These are phyloP conservation scores for Nycticebus coucang DNA, from an alignment of 2,113 vertebrate genomes.

Conservation along the genomic window DNA sequence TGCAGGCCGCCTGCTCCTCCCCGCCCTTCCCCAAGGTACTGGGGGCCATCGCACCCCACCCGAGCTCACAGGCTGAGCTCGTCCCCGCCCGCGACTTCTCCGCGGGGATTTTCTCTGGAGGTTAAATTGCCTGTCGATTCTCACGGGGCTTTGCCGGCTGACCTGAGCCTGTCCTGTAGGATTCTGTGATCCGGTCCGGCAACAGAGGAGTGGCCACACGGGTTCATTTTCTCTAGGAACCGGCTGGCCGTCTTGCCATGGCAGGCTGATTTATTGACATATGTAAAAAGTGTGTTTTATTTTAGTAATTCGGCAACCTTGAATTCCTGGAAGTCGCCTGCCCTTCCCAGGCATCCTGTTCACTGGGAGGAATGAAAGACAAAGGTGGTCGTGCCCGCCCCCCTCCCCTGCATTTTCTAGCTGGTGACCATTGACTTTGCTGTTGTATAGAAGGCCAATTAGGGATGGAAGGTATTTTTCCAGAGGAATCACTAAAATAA, in stretches of 20 bases:
- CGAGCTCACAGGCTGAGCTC: neutral
- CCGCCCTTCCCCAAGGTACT: neutral
- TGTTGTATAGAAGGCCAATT: neutral
- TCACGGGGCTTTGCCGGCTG: neutral
- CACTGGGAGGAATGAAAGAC: conserved; percentile 25
- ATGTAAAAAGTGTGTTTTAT: conserved; percentile 12
- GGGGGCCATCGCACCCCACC: neutral
- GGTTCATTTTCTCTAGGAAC: conserved; percentile 40
- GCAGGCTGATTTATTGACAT: conserved; percentile 45
- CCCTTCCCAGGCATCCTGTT: neutral
- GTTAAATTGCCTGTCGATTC: neutral
- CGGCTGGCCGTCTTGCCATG: neutral
- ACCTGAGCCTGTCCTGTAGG: neutral
- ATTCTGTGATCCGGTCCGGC: conserved; percentile 49
- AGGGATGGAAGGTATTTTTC: neutral
- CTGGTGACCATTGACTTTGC: conserved; percentile 3
- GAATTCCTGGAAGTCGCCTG: neutral
- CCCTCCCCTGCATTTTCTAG: neutral
- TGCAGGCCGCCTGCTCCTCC: neutral
- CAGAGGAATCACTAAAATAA: neutral
- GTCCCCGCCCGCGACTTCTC: neutral
- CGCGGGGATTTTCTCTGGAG: neutral
- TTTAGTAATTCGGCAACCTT: conserved; percentile 25
- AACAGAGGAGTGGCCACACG: neutral
- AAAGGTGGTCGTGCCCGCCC: neutral